phyloP scores from a whole-genome alignment of 2,888 invertebrate genomes.

The Platypus cylindrus region DNA sequence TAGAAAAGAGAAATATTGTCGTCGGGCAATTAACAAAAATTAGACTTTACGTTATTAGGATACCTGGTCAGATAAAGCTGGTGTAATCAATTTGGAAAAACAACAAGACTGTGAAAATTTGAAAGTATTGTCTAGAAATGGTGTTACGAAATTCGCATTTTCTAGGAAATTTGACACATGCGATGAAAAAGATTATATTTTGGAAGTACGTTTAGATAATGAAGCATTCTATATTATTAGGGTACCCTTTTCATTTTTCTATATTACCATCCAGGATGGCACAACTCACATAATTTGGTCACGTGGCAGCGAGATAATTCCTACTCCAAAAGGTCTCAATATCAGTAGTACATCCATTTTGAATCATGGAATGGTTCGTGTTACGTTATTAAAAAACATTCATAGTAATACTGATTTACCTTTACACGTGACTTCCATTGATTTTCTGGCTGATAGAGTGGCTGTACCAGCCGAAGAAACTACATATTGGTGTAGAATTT shows the following conservation, averaged over 20 bases:
- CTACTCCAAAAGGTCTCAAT: conserved; percentile 52
- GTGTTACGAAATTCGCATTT: conserved; percentile 57
- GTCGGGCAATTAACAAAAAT: conserved; percentile 1
- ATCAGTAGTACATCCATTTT: conserved; percentile 40
- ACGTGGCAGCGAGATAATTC: conserved; percentile 61
- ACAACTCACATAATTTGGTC: conserved; percentile 84
- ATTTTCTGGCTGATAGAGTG: conserved; percentile 50
- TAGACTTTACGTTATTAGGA: conserved; percentile 42
- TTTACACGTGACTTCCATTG: conserved; percentile 42
- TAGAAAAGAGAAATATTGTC: not conserved
- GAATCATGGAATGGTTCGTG: conserved; percentile 62
- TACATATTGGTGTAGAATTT: conserved; percentile 93
- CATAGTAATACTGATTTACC: conserved; percentile 31
- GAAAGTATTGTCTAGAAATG: conserved; percentile 35
- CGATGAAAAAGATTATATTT: conserved; percentile 59
- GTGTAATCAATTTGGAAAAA: conserved; percentile 51
- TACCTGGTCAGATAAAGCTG: conserved; percentile 53
- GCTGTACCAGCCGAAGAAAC: conserved; percentile 76
- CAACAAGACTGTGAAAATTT: conserved; percentile 65
- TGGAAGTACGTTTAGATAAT: conserved; percentile 45
- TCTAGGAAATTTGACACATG: conserved; percentile 76
- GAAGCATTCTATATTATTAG: not conserved
- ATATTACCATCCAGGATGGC: conserved; percentile 50
- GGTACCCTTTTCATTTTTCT: not conserved
- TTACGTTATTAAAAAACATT: conserved; percentile 52